phyloP scores from a whole-genome alignment of 2,113 vertebrate species.

The Oplegnathus fasciatus region DNA sequence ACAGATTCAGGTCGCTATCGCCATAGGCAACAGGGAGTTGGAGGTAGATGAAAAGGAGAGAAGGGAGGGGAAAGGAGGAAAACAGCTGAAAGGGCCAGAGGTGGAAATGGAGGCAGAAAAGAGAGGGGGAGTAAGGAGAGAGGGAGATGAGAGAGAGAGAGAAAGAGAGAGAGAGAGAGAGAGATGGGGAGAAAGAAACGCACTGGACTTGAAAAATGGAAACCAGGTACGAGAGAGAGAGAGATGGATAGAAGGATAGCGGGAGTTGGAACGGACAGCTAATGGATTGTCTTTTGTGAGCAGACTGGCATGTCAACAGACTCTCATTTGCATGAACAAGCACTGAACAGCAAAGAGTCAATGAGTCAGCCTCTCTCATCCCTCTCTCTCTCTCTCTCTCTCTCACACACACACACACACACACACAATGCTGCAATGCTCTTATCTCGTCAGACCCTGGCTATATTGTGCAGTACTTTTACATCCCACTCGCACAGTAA shows the following conservation, averaged over 20 bases:
- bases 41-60: constrained; percentile 12
- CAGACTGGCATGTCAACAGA: constrained; percentile 72
- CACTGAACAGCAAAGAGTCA: constrained; percentile 70
- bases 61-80: background rate
- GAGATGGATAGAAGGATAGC: constrained; percentile 29
- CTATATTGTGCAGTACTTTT: constrained; percentile 32
- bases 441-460: constrained; percentile 50
- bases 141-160: background rate
- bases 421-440: constrained; percentile 29
- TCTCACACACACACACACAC: background rate
- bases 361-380: constrained; percentile 64
- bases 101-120: constrained; percentile 29
- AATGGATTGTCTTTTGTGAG: constrained; percentile 68
- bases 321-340: constrained; percentile 76
- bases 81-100: constrained; percentile 27
- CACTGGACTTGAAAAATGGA: constrained; percentile 40
- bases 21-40: constrained; percentile 34
- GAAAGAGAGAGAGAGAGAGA: background rate
- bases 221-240: constrained; percentile 30
- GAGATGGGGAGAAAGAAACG: background rate
- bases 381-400: background rate
- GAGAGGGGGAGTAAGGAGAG: background rate
- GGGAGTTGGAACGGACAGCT: constrained; percentile 44
- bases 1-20: constrained; percentile 24
- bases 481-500: constrained; percentile 29